Evolutionary conservation across 1,140 invertebrate species (phyloP).

Genomic region (Archegozetes longisetosus): DNA sequence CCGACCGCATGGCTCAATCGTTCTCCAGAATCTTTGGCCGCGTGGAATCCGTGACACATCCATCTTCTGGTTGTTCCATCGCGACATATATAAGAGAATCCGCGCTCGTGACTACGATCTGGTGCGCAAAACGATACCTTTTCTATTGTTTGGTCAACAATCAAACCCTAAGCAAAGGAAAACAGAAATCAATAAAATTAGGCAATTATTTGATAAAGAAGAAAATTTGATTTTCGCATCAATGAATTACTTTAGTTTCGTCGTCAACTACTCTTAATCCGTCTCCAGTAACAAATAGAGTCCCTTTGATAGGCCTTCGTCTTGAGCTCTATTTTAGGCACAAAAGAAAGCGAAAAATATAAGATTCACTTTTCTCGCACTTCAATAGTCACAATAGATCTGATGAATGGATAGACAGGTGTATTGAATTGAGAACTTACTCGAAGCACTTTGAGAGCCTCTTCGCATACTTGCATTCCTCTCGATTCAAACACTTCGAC

Average conservation of each 20-base stretch:
- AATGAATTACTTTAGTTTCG: constrained; percentile 60
- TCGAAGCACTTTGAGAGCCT: constrained; percentile 82
- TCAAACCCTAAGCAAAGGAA: constrained; percentile 48
- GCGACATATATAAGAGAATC: constrained; percentile 84
- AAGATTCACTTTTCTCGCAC: too few species aligned
- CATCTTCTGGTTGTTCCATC: constrained; percentile 71
- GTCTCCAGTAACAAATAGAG: constrained; percentile 92
- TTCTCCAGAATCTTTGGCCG: constrained; percentile 89
- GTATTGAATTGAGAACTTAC: constrained; percentile 37
- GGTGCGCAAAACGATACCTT: constrained; percentile 99
- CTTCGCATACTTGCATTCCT: constrained; percentile 98
- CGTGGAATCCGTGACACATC: constrained; percentile 99
- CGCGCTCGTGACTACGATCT: constrained; percentile 91
- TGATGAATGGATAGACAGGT: too few species aligned
- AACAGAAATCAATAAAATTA: constrained; percentile 8
- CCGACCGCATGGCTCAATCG: constrained; percentile 95
- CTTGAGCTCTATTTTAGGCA: constrained; percentile 54
- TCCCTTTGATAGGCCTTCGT: constrained; percentile 64
- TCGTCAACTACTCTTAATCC: constrained; percentile 94
- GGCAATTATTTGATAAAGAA: background rate
- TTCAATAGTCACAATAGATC: too few species aligned
- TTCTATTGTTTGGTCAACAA: constrained; percentile 99
- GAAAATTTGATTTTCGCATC: background rate
- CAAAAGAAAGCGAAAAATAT: constrained; percentile 7
- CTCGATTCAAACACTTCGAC: constrained; percentile 97